Evolutionary conservation across 2,113 vertebrate genomes (phyloP).

Genomic region (Urocolius indicus): DNA sequence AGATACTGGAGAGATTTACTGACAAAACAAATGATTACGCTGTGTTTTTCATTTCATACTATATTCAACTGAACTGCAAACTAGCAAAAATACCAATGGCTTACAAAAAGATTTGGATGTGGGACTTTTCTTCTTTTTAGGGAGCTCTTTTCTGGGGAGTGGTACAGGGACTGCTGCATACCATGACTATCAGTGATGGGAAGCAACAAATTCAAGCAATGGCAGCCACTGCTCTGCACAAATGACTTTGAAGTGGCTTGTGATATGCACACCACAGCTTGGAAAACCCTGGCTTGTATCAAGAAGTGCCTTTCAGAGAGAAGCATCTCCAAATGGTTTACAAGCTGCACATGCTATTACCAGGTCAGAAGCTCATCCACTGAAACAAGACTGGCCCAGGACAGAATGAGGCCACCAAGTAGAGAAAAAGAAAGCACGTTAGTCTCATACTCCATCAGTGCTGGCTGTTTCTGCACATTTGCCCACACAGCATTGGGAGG

Average conservation of each 20-base stretch:
- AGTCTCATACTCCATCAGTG: not conserved
- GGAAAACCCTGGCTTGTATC: not conserved
- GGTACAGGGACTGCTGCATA: not conserved
- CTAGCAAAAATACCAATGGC: not conserved
- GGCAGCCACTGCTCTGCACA: not conserved
- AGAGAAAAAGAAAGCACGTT: not conserved
- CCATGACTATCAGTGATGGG: not conserved
- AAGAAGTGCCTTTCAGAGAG: not conserved
- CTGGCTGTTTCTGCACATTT: not conserved
- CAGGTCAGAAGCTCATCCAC: not conserved
- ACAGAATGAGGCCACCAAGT: not conserved
- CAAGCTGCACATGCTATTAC: not conserved
- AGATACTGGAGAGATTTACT: not conserved
- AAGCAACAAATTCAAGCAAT: not conserved
- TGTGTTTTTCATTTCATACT: not conserved
- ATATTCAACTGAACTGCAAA: not conserved
- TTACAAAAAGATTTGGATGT: not conserved
- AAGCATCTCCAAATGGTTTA: not conserved
- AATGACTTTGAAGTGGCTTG: not conserved
- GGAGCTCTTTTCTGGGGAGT: not conserved
- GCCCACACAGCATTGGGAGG: not conserved
- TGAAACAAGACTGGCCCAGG: not conserved
- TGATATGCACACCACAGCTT: not conserved
- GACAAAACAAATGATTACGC: not conserved
- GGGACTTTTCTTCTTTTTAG: not conserved